Percentiles rank a stretch among this genome's conserved stretches.
These are phyloP conservation scores for Cyprinodon tularosa DNA, from an alignment of 2,113 vertebrate genomes.

Conservation along the genomic window DNA sequence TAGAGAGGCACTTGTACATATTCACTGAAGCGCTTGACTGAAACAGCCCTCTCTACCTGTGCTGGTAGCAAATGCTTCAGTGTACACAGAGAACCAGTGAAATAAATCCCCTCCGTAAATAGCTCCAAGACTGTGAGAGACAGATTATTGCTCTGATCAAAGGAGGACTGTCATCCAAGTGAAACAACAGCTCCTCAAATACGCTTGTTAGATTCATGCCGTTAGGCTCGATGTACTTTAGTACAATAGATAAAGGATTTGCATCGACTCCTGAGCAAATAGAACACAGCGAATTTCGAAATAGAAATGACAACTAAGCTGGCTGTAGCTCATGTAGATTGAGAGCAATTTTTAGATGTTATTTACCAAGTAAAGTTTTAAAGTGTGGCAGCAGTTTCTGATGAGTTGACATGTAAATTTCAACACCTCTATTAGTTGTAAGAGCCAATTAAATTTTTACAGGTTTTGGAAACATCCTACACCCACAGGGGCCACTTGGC, in stretches of 20 bases:
- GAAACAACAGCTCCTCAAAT: conserved; percentile 61
- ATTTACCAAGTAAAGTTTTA: conserved; percentile 6
- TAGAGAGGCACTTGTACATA: conserved; percentile 28
- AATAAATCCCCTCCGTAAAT: conserved; percentile 74
- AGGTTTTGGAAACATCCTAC: conserved; percentile 25
- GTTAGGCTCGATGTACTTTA: conserved; percentile 47
- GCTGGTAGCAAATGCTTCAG: conserved; percentile 62
- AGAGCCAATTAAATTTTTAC: conserved; percentile 26
- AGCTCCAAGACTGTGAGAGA: conserved; percentile 65
- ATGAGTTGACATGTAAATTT: conserved; percentile 17
- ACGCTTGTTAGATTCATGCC: conserved; percentile 59
- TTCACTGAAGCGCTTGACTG: conserved; percentile 44
- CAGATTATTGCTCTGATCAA: conserved; percentile 70
- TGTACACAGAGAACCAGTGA: conserved; percentile 69
- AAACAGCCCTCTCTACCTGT: conserved; percentile 61
- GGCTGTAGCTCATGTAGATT: conserved; percentile 13
- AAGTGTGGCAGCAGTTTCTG: conserved; percentile 8
- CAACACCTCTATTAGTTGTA: conserved; percentile 35
- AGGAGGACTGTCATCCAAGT: conserved; percentile 52
- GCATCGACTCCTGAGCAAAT: conserved; percentile 25
- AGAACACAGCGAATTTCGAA: conserved; percentile 22
- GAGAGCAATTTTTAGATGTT: conserved; percentile 13
- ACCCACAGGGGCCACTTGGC: conserved; percentile 26
- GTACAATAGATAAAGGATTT: conserved; percentile 24
- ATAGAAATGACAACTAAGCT: conserved; percentile 16